Percentiles rank a stretch among this genome's conserved stretches.
Evolutionary conservation across 2,888 invertebrate species (phyloP).

Genomic region (Glyphotaelius pellucidus): DNA sequence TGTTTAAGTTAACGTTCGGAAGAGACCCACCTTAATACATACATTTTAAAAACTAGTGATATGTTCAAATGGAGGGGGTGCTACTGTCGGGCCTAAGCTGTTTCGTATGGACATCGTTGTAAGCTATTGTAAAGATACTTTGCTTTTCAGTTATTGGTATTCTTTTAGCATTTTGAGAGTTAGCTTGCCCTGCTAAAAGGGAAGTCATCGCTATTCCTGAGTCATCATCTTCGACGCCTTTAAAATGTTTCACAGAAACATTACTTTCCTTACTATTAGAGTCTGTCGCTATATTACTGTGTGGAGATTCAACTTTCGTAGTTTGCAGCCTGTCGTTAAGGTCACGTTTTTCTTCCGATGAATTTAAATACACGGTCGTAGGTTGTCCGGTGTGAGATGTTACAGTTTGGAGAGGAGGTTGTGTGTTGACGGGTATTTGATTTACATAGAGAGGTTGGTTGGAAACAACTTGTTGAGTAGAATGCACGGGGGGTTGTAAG

Average conservation of each 20-base stretch:
- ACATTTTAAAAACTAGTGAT: conserved; percentile 43
- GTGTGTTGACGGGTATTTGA: conserved; percentile 68
- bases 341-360: conserved; percentile 46
- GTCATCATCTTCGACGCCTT: conserved; percentile 82
- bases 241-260: conserved; percentile 64
- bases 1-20: too few relatives aligned
- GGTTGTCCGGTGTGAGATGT: conserved; percentile 71
- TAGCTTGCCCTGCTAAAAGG: conserved; percentile 73
- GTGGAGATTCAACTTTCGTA: conserved; percentile 75
- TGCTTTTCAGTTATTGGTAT: conserved; percentile 90
- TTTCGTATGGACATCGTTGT: conserved; percentile 92
- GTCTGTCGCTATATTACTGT: conserved; percentile 72
- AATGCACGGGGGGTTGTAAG: conserved; percentile 76
- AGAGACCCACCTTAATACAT: too few relatives aligned
- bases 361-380: conserved; percentile 71
- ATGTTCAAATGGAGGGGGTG: conserved; percentile 79
- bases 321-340: conserved; percentile 69
- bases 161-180: conserved; percentile 77
- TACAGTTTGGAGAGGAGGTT: conserved; percentile 59
- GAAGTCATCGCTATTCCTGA: conserved; percentile 88
- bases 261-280: conserved; percentile 69
- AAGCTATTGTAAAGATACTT: conserved; percentile 95
- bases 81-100: conserved; percentile 89
- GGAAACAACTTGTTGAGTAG: conserved; percentile 71
- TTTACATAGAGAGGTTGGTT: conserved; percentile 76